Evolutionary conservation across 92 coral and sea anemone species (phyloP).

Genomic region (Heteractis magnifica): DNA sequence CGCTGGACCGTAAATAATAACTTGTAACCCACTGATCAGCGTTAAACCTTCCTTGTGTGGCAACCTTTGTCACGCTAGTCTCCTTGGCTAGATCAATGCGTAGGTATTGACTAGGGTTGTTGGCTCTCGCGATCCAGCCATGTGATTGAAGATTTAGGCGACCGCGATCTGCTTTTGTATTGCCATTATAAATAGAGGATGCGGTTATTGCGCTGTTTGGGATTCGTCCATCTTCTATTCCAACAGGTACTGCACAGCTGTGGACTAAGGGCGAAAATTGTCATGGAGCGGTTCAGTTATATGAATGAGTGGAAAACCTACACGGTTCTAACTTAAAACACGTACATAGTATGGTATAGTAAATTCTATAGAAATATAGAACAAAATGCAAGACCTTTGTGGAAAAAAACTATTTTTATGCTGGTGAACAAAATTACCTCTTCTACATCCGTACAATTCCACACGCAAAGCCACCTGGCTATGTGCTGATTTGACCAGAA

Average conservation of each 20-base stretch:
- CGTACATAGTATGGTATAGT: too few relatives aligned
- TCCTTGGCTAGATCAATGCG: constrained; percentile 10
- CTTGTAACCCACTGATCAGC: constrained; percentile 25
- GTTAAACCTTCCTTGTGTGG: constrained; percentile 38
- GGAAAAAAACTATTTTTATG: neutral
- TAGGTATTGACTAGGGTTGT: constrained; percentile 13
- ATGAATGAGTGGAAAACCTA: neutral
- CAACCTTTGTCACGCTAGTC: constrained; percentile 24
- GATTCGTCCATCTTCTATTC: constrained; percentile 47
- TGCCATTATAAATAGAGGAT: neutral
- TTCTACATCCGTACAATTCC: constrained; percentile 45
- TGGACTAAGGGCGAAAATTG: constrained; percentile 22
- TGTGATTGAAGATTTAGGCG: constrained; percentile 13
- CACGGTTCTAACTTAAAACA: neutral
- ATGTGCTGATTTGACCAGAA: constrained; percentile 7
- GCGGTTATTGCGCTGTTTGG: constrained; percentile 45
- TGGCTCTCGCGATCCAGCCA: constrained; percentile 17
- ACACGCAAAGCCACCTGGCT: constrained; percentile 21
- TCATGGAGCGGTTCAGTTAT: neutral
- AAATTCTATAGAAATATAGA: too few relatives aligned
- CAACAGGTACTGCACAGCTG: constrained; percentile 46
- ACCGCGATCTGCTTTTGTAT: neutral
- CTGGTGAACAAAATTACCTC: neutral
- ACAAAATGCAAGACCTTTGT: too few relatives aligned
- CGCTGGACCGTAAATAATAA: constrained; percentile 39